phyloP scores from a whole-genome alignment of 2,797 vertebrate genomes.

The Muscicapa comitata region DNA sequence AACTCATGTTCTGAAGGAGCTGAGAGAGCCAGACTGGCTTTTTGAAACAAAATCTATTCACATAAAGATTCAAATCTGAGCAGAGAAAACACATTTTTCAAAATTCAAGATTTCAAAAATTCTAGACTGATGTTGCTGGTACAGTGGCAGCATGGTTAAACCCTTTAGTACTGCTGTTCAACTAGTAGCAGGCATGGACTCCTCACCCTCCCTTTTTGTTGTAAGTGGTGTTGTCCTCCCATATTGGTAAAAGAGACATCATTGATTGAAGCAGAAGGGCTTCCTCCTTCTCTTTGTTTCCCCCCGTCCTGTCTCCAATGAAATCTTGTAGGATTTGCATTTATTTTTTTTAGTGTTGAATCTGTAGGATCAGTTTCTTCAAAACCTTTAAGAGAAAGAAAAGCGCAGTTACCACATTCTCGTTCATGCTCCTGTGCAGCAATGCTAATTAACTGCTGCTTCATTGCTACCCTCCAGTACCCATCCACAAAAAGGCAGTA shows the following conservation, averaged over 20 bases:
- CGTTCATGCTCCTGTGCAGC: neutral
- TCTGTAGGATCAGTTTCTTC: neutral
- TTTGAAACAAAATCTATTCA: neutral
- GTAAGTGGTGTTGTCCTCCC: rapidly evolving
- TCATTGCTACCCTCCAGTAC: neutral
- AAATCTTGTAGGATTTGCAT: neutral
- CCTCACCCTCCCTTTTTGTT: neutral
- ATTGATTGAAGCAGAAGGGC: neutral
- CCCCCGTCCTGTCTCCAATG: rapidly evolving
- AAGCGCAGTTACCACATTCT: neutral
- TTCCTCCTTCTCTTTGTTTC: neutral
- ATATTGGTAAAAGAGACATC: neutral
- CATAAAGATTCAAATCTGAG: neutral
- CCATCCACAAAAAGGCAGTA: neutral
- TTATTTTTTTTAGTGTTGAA: neutral
- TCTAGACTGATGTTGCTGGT: neutral
- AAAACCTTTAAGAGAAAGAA: neutral
- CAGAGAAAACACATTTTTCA: neutral
- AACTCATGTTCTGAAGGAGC: neutral
- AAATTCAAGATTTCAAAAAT: neutral
- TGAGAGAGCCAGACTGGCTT: neutral
- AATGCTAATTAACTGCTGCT: neutral
- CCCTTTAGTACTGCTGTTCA: neutral
- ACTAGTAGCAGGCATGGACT: rapidly evolving
- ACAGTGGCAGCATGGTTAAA: rapidly evolving